Percentiles rank a stretch among this genome's conserved stretches.
These are phyloP conservation scores for Morelia viridis DNA, from an alignment of 2,797 vertebrate species.

Conservation along the genomic window DNA sequence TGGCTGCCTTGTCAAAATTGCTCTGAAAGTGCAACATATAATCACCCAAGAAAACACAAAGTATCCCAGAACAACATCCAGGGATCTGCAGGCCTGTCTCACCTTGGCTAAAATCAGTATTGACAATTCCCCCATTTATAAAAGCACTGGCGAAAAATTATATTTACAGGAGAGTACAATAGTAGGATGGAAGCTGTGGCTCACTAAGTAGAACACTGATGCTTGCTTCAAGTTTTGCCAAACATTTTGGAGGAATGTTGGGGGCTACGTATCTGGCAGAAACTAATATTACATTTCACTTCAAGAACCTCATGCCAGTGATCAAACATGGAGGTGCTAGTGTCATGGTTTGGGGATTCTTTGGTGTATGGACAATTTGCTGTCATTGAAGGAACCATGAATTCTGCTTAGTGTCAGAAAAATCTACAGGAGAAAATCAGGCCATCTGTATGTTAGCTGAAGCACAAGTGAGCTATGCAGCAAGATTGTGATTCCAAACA, in stretches of 20 bases:
- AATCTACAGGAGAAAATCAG: not conserved
- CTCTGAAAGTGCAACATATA: not conserved
- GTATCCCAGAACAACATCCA: not conserved
- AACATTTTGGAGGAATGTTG: not conserved
- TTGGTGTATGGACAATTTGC: not conserved
- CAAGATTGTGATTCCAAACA: not conserved
- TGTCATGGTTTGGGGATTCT: no score
- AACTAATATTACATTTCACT: not conserved
- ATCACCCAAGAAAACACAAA: not conserved
- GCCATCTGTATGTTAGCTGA: not conserved
- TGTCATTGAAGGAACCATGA: not conserved
- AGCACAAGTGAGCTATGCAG: not conserved
- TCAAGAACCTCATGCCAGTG: no score
- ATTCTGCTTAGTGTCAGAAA: not conserved
- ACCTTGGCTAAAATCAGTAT: not conserved
- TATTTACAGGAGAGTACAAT: not conserved
- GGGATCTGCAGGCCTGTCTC: not conserved
- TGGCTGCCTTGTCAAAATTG: not conserved
- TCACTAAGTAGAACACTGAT: not conserved
- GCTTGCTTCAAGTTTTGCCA: not conserved
- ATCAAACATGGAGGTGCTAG: no score
- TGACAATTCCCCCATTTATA: not conserved
- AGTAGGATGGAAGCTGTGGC: not conserved
- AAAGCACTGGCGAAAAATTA: not conserved
- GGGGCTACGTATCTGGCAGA: not conserved